A percentile compares a stretch with the other conserved stretches of the same genome.
Conservation (phyloP, 2,113 vertebrate species). For the Holacanthus passer region DNA sequence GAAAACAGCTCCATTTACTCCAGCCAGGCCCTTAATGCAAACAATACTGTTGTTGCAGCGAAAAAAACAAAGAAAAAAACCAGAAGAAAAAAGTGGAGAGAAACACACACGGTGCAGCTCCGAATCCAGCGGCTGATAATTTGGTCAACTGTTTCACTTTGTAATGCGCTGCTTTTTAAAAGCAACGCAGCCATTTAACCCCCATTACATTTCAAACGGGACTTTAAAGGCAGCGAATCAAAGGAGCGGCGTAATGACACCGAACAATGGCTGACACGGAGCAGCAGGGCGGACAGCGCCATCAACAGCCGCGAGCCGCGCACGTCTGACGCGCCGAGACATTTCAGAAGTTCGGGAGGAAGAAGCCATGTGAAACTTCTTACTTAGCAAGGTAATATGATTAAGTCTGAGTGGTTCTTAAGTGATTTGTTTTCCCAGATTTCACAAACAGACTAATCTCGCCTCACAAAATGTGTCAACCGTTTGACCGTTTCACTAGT, state of each 20-base stretch:
- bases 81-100: constrained; percentile 30
- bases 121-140: constrained; percentile 61
- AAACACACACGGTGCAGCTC: constrained; percentile 39
- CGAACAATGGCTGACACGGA: not conserved
- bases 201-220: constrained; percentile 19
- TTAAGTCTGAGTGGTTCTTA: constrained; percentile 74
- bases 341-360: constrained; percentile 34
- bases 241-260: not conserved
- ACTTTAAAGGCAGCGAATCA: not conserved
- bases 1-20: constrained; percentile 99
- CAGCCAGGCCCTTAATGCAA: constrained; percentile 89
- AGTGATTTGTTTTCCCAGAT: constrained; percentile 74
- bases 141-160: constrained; percentile 70
- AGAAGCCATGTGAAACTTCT: constrained; percentile 60
- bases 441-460: constrained; percentile 68
- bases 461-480: constrained; percentile 48
- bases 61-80: constrained; percentile 62
- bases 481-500: constrained; percentile 58
- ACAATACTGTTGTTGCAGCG: constrained; percentile 83
- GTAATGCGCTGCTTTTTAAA: constrained; percentile 36
- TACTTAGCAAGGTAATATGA: constrained; percentile 73
- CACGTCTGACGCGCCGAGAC: not conserved
- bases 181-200: constrained; percentile 39
- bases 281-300: not conserved
- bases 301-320: not conserved